A percentile compares a stretch with the other conserved stretches of the same genome.
Conservation (phyloP, 2,113 vertebrate genomes). For the Sinocyclocheilus rhinocerous region DNA sequence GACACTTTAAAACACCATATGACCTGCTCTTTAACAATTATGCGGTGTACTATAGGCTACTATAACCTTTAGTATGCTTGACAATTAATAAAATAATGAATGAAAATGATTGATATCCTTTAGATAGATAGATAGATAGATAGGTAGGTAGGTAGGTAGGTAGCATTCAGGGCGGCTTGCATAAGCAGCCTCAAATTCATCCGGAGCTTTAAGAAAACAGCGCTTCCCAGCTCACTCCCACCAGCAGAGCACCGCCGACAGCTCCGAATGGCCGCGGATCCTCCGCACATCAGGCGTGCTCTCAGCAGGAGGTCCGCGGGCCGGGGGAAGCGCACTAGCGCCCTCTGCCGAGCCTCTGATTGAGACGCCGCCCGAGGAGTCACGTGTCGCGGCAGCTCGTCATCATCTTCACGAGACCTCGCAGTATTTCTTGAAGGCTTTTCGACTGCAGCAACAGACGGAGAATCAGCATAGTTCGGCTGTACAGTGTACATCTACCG, state of each 20-base stretch:
- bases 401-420: neutral
- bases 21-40: too few species aligned
- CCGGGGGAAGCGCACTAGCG: neutral
- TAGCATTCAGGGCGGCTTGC: neutral
- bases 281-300: neutral
- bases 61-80: too few species aligned
- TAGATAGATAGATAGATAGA: too few species aligned
- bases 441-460: constrained; percentile 1
- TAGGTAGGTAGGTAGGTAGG: too few species aligned
- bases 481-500: neutral
- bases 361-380: too few species aligned
- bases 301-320: constrained; percentile 22
- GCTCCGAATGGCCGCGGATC: constrained; percentile 12
- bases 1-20: too few species aligned
- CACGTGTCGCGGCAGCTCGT: neutral
- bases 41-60: too few species aligned
- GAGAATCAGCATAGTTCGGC: neutral
- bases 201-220: constrained; percentile 41
- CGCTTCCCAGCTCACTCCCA: constrained; percentile 18
- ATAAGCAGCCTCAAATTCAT: constrained; percentile 41
- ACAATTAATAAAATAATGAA: too few species aligned
- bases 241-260: constrained; percentile 40
- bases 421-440: neutral
- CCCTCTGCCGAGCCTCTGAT: constrained; percentile 45
- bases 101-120: too few species aligned